Conservation (phyloP, 1,140 invertebrate species). For the Telenomus remus region DNA sequence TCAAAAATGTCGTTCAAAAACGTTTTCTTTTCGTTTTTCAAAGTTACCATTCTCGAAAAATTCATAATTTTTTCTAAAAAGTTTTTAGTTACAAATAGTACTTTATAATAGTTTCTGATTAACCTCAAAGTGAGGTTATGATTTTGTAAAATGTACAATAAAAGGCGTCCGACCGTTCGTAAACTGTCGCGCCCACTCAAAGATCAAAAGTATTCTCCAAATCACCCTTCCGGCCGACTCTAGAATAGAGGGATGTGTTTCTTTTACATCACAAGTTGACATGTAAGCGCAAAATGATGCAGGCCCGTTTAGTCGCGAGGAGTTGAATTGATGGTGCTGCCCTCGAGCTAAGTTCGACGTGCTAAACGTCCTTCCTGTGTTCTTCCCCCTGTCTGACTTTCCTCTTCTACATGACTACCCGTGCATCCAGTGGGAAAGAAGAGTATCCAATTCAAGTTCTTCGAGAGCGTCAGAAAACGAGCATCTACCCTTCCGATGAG, state of each 20-base stretch:
- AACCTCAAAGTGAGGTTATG: too few relatives aligned
- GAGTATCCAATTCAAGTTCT: slow-evolving; percentile 33
- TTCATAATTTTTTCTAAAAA: too few relatives aligned
- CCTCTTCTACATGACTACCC: slow-evolving; percentile 28
- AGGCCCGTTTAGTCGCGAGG: slow-evolving; percentile 11
- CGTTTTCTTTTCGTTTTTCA: too few relatives aligned
- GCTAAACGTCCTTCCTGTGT: slow-evolving; percentile 26
- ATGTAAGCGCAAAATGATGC: slow-evolving; percentile 33
- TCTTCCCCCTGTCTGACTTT: slow-evolving; percentile 8
- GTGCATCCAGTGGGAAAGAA: slow-evolving; percentile 13
- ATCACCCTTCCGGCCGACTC: not conserved
- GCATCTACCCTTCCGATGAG: slow-evolving; percentile 19
- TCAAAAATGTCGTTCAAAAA: too few relatives aligned
- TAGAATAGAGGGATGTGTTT: slow-evolving; percentile 8
- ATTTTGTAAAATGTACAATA: too few relatives aligned
- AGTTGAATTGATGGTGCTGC: slow-evolving; percentile 19
- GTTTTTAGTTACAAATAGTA: too few relatives aligned
- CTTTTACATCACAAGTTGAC: slow-evolving; percentile 19
- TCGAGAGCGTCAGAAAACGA: slow-evolving; percentile 15
- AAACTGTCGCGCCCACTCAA: not conserved
- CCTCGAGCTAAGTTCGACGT: slow-evolving; percentile 23
- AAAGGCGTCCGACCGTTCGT: too few relatives aligned
- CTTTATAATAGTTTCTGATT: too few relatives aligned
- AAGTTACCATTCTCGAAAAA: too few relatives aligned
- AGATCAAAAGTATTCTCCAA: not conserved